phyloP scores from a whole-genome alignment of 2,113 vertebrate species.

The Odontesthes bonariensis region DNA sequence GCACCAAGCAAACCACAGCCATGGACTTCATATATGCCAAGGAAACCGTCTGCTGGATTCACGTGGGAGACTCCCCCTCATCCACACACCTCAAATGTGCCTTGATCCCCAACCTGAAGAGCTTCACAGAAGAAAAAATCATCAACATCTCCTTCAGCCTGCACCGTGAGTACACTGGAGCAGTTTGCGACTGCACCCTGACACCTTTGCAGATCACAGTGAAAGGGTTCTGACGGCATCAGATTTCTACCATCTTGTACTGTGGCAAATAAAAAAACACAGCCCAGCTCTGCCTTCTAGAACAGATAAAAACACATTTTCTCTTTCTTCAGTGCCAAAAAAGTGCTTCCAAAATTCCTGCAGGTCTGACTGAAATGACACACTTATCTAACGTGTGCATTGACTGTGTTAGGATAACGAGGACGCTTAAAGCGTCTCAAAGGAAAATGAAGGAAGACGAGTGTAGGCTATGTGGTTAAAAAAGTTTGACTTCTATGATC shows the following conservation, averaged over 20 bases:
- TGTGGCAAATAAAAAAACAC: too few species aligned
- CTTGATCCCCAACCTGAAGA: conserved; percentile 94
- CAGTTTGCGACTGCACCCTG: not conserved
- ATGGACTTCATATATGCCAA: conserved; percentile 96
- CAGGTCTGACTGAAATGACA: conserved; percentile 6
- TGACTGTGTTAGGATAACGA: not conserved
- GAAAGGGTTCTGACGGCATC: not conserved
- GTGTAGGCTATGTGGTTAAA: not conserved
- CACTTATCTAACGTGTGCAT: not conserved
- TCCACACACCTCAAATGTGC: conserved; percentile 94
- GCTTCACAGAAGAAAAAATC: conserved; percentile 90
- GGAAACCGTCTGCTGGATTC: conserved; percentile 97
- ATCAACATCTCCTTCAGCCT: conserved; percentile 98
- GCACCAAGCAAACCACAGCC: conserved; percentile 95
- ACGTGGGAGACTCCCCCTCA: conserved; percentile 89
- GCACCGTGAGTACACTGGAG: conserved; percentile 88
- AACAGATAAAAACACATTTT: not conserved
- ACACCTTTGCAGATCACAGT: not conserved
- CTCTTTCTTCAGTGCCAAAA: not conserved
- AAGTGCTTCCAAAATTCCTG: conserved; percentile 13
- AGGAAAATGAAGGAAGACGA: not conserved
- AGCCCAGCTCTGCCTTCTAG: too few species aligned
- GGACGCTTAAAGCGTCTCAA: not conserved
- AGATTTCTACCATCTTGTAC: too few species aligned
- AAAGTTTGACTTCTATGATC: not conserved